Percentiles rank a stretch among this genome's conserved stretches.
phyloP scores from a whole-genome alignment of 2,797 vertebrate genomes.

The Lutjanus argentimaculatus region DNA sequence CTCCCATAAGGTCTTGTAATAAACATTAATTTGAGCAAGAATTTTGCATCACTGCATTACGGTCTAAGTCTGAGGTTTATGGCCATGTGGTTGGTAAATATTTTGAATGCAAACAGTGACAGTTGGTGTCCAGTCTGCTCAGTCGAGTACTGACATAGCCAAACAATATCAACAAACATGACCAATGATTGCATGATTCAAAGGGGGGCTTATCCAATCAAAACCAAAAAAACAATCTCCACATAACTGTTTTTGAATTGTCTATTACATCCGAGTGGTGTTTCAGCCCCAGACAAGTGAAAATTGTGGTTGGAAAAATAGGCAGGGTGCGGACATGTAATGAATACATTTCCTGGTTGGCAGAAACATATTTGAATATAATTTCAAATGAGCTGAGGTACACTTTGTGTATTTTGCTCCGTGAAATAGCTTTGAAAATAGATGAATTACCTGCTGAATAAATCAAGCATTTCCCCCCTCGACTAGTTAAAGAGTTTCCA shows the following conservation, averaged over 20 bases:
- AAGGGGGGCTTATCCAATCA: slow-evolving; percentile 53
- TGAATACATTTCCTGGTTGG: slow-evolving; percentile 69
- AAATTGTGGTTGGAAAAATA: slow-evolving; percentile 40
- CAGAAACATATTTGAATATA: slow-evolving; percentile 67
- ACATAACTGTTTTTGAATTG: slow-evolving; percentile 55
- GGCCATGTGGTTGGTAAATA: slow-evolving; percentile 56
- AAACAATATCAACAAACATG: slow-evolving; percentile 61
- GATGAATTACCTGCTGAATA: slow-evolving; percentile 53
- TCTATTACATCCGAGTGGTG: slow-evolving; percentile 46
- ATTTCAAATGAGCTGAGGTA: slow-evolving; percentile 64
- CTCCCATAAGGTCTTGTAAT: slow-evolving; percentile 13
- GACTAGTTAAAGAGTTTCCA: slow-evolving; percentile 31
- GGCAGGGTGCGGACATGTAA: slow-evolving; percentile 46
- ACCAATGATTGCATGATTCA: slow-evolving; percentile 50
- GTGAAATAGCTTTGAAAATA: slow-evolving; percentile 56
- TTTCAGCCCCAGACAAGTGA: slow-evolving; percentile 33
- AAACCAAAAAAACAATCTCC: slow-evolving; percentile 49
- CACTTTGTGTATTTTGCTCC: slow-evolving; percentile 55
- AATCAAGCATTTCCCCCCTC: slow-evolving; percentile 30
- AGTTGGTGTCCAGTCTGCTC: slow-evolving; percentile 68
- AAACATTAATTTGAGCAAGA: slow-evolving; percentile 9
- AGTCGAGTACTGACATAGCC: slow-evolving; percentile 29
- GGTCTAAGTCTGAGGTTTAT: slow-evolving; percentile 37
- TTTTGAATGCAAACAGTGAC: slow-evolving; percentile 67
- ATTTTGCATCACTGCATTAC: slow-evolving; percentile 16